Base-by-base conservation (phyloP, 2,888 invertebrate genomes). In the Ormyrus nitidulus region DNA sequence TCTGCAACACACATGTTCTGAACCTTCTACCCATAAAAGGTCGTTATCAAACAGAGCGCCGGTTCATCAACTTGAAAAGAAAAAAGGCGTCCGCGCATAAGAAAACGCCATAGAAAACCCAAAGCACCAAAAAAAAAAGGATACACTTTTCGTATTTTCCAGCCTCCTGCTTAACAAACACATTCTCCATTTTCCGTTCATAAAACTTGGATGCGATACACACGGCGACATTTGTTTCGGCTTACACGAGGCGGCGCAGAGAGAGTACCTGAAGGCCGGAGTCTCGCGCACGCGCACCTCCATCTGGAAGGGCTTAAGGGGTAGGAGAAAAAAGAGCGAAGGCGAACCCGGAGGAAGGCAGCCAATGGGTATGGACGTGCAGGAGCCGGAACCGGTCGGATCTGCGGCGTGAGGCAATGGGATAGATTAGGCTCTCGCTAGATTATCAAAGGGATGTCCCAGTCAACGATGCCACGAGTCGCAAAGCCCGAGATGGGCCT, bases 151-250 rank as follows among this genome's bases (percentile, higher is more conserved):
- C 11, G 19, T 48, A 58, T 73, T 73, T 65, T 75, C 58, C 59
- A 54, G 46, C 44, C 10, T 51, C 10, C 19, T 10, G 54, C 54
- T 56, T 54, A 19, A 56, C 54, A 44, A 9, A n/a, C 54, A 6
- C 19, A 75, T 44, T 54, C n/a, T 56, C 56, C 19, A 56, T 49
- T 74, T 56, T 34, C 44, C 46, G 46, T 8, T 49, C 13, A 61
- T 68, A 61, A 61, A 68, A 68, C 34, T 19, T 2, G 13, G 11
- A 54, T 13, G 3, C 44, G 65, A 11, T 49, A 6, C 61, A 54
- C 13, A 51, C 62, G 56, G 61, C 75, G 82, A 85, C 85, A 86
- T 86, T 86, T 85, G 86, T 85, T 85, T 85, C 83, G 84, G 85
- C 84, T 86, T 85, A 86, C 58, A 13, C 19, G 19, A 19, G 19